A percentile compares a stretch with the other conserved stretches of the same genome.
phyloP scores from a whole-genome alignment of 2,113 vertebrate genomes.

The Propithecus coquereli region DNA sequence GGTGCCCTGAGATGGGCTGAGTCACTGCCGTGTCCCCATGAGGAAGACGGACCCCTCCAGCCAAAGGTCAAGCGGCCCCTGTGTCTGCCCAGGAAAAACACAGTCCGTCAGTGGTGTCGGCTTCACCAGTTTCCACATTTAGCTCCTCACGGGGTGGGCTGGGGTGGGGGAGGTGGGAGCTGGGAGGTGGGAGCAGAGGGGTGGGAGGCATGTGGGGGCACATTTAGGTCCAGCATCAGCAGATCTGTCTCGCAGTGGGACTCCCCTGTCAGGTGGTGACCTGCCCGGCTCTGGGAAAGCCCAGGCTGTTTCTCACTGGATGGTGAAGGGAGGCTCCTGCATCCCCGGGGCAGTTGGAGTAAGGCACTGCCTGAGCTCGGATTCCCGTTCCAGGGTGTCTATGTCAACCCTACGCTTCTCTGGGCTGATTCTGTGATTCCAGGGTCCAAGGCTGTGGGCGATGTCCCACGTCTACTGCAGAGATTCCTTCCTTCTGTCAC shows the following conservation, averaged over 20 bases:
- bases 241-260: neutral
- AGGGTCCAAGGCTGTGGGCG: rapidly evolving
- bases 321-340: neutral
- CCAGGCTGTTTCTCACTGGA: no score
- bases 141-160: rapidly evolving
- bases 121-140: neutral
- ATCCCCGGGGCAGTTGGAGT: no score
- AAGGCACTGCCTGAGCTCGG: neutral
- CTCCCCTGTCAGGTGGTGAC: no score
- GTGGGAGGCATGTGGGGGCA: neutral
- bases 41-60: neutral
- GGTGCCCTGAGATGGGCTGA: neutral
- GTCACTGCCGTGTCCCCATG: neutral
- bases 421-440: neutral
- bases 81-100: neutral
- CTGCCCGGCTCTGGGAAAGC: no score
- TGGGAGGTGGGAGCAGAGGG: rapidly evolving
- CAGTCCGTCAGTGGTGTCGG: neutral
- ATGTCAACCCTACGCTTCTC: no score
- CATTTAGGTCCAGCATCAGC: neutral
- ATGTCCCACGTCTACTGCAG: rapidly evolving
- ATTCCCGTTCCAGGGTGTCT: neutral
- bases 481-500: neutral
- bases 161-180: no score
- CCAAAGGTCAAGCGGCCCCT: neutral